These are phyloP conservation scores for Phortica variegata DNA, from an alignment of 1,140 invertebrate genomes.

Conservation along the genomic window DNA sequence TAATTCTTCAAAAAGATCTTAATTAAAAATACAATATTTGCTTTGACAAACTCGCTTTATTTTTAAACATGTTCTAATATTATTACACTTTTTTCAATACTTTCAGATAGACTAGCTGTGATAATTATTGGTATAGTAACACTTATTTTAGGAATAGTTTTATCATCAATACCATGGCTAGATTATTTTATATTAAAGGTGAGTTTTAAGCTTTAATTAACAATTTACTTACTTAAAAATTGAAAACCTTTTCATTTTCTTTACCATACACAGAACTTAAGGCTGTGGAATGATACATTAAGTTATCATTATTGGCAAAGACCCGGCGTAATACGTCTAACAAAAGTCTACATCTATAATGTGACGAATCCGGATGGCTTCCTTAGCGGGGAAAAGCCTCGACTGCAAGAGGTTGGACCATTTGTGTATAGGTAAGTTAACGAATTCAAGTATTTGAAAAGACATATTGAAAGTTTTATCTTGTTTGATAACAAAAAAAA, in stretches of 20 bases:
- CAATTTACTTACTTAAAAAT: not conserved
- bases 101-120: conserved; percentile 76
- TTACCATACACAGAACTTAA: conserved; percentile 67
- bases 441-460: no score
- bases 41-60: no score
- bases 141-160: conserved; percentile 74
- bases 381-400: conserved; percentile 76
- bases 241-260: not conserved
- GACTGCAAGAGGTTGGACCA: conserved; percentile 77
- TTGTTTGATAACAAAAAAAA: no score
- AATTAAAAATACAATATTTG: no score
- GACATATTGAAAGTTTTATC: no score
- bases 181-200: conserved; percentile 83
- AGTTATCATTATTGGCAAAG: conserved; percentile 91
- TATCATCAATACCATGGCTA: conserved; percentile 80
- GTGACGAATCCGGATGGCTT: conserved; percentile 84
- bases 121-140: conserved; percentile 76
- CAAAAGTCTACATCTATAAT: conserved; percentile 89
- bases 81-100: conserved; percentile 51
- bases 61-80: no score
- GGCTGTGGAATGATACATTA: conserved; percentile 78
- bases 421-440: conserved; percentile 77
- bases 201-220: conserved; percentile 41
- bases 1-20: no score
- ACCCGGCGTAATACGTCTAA: conserved; percentile 82